Conservation (phyloP, 2,888 invertebrate genomes). For the Ormyrus nitidulus region DNA sequence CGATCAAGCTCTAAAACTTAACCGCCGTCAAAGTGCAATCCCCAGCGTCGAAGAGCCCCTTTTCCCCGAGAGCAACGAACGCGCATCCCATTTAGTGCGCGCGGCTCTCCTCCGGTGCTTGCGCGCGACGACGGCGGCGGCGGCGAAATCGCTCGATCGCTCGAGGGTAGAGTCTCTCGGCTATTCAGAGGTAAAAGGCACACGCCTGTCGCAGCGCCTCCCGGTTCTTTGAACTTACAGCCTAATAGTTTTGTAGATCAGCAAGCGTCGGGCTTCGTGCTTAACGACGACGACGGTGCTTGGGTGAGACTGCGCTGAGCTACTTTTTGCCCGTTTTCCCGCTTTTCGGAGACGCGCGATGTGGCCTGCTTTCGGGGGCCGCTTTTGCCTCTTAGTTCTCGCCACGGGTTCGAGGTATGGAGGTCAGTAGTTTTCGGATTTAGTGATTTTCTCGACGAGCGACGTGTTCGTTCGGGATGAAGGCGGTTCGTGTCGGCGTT, state of each 20-base stretch:
- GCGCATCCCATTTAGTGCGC: too few relatives aligned
- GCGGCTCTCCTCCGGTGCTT: too few relatives aligned
- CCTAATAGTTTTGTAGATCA: constrained; percentile 67
- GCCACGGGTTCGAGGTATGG: background rate
- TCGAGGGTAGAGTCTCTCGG: too few relatives aligned
- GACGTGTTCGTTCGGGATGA: background rate
- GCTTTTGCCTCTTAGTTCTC: background rate
- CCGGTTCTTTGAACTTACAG: constrained; percentile 67
- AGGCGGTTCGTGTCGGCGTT: too few relatives aligned
- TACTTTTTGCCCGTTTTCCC: too few relatives aligned
- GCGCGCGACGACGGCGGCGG: background rate
- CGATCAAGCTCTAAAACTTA: too few relatives aligned
- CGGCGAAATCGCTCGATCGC: constrained; percentile 27
- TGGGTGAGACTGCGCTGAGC: too few relatives aligned
- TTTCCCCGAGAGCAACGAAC: too few relatives aligned
- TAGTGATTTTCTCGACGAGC: background rate
- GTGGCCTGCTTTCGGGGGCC: background rate
- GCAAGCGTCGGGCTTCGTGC: constrained; percentile 14
- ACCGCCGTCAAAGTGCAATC: too few relatives aligned
- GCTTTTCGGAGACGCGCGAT: too few relatives aligned
- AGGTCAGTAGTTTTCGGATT: background rate
- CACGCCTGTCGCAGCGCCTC: background rate
- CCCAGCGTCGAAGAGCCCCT: too few relatives aligned
- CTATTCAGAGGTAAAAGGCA: background rate
- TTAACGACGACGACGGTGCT: background rate